phyloP scores from a whole-genome alignment of 2,113 vertebrate species.

The Carettochelys insculpta region DNA sequence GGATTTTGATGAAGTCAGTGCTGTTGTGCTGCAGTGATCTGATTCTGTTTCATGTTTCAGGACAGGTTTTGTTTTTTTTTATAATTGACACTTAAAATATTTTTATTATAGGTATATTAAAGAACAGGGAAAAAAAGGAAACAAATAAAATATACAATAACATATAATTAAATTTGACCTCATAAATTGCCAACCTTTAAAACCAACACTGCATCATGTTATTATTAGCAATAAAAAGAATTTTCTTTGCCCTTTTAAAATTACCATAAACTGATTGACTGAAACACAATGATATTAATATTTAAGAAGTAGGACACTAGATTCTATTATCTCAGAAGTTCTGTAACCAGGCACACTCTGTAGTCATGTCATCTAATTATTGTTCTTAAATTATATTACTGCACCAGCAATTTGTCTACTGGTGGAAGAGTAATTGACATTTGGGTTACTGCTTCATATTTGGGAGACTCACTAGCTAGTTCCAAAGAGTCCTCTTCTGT shows the following conservation, averaged over 20 bases:
- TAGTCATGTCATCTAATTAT: constrained; percentile 86
- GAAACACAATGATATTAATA: constrained; percentile 84
- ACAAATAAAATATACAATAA: constrained; percentile 70
- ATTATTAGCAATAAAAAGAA: constrained; percentile 85
- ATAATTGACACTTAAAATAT: constrained; percentile 27
- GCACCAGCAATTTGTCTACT: constrained; percentile 81
- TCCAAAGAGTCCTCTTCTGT: constrained; percentile 75
- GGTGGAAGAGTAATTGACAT: constrained; percentile 83
- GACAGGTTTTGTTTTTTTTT: neutral
- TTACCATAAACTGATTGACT: constrained; percentile 83
- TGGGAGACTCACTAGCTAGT: constrained; percentile 73
- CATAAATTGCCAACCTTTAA: constrained; percentile 79
- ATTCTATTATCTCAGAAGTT: constrained; percentile 84
- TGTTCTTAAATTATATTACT: constrained; percentile 82
- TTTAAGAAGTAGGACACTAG: constrained; percentile 83
- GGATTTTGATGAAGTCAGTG: neutral
- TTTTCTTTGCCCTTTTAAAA: constrained; percentile 83
- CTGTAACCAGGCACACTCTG: constrained; percentile 83
- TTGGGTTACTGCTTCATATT: constrained; percentile 81
- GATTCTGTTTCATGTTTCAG: neutral
- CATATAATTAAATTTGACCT: constrained; percentile 76
- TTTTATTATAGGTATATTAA: constrained; percentile 47
- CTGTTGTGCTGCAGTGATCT: neutral
- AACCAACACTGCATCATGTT: constrained; percentile 74
- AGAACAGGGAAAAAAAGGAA: constrained; percentile 62